Conservation (phyloP, 2,113 vertebrate species). For the Isurus oxyrinchus region DNA sequence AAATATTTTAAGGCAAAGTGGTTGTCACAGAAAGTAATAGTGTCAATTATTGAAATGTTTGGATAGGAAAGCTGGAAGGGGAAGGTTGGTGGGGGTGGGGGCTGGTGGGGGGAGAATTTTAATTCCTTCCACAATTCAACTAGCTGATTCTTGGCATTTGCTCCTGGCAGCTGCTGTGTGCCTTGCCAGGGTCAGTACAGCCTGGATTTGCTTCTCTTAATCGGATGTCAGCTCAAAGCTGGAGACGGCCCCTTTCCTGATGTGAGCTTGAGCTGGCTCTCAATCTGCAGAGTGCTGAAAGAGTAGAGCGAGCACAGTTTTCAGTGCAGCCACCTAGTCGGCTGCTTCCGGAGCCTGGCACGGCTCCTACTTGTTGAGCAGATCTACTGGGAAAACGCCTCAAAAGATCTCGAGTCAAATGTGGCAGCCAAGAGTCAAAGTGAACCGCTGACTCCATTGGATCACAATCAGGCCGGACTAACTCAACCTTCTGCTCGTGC, state of each 20-base stretch:
- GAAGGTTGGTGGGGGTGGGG: background rate
- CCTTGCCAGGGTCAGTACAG: background rate
- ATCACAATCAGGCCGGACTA: background rate
- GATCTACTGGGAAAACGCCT: background rate
- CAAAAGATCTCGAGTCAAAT: background rate
- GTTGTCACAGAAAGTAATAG: background rate
- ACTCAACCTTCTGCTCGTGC: background rate
- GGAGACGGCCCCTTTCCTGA: background rate
- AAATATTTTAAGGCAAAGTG: constrained; percentile 13
- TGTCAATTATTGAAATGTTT: constrained; percentile 1
- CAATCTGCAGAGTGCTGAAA: background rate
- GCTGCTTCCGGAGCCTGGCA: background rate
- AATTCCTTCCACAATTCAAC: background rate
- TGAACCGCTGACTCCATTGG: background rate
- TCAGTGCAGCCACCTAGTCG: background rate
- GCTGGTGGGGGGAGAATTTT: background rate
- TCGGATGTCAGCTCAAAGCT: background rate
- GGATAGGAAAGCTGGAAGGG: background rate
- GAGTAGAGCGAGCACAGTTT: background rate
- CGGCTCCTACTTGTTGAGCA: background rate
- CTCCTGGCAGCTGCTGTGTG: background rate
- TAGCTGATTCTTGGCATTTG: background rate
- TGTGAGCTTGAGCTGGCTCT: background rate
- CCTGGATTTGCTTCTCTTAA: background rate
- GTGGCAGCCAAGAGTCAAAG: background rate